Base-by-base conservation (phyloP, 2,888 invertebrate genomes). In the Eulithis testata region DNA sequence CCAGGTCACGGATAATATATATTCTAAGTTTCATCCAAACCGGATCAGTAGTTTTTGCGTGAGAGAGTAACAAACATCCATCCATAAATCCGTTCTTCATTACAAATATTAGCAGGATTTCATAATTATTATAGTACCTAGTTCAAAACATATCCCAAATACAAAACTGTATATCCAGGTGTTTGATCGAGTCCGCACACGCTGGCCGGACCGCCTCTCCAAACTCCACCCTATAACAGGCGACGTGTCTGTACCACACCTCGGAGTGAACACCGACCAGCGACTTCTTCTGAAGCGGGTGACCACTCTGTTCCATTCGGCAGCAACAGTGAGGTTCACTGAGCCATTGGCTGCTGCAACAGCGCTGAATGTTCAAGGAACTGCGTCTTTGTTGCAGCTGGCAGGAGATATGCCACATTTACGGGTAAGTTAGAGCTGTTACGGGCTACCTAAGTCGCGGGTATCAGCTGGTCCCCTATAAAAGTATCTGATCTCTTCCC, bases 301-400 rank as follows among this genome's bases (percentile, higher is more conserved):
- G 11, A 95, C 97, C 45, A 94, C 97, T 11, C 97, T 99, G 60
- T 98, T 99, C 88, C 99, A 99, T 86, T 97, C 98, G 27, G 99
- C 99, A 0, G 99, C 99, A 0, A 99, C 99, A 0, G 98, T 99
- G 14, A 95, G 96, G 76, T 99, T 99, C 85, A 97, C 98, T 76
- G 99, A 99, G 82, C 96, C 97, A 0, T 94, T 99, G 36, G 96
- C 96, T 85, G 94, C 96, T 2, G 98, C 99, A 0, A 95, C 98
- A 0, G 95, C 96, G 63, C 95, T 99, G 80, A 99, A 99, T 86
- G 97, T 99, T 0, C 94, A 96, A 55, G 99, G 98, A 37, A 98
- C 98, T 0, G 96, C 97, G 72, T 94, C 96, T 61, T 92, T 99
- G 63, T 89, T 99, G 63, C 95, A 97, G 65, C 89, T 99, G 60